Evolutionary conservation across 2,113 vertebrate species (phyloP).

Genomic region (Phrynocephalus versicolor): DNA sequence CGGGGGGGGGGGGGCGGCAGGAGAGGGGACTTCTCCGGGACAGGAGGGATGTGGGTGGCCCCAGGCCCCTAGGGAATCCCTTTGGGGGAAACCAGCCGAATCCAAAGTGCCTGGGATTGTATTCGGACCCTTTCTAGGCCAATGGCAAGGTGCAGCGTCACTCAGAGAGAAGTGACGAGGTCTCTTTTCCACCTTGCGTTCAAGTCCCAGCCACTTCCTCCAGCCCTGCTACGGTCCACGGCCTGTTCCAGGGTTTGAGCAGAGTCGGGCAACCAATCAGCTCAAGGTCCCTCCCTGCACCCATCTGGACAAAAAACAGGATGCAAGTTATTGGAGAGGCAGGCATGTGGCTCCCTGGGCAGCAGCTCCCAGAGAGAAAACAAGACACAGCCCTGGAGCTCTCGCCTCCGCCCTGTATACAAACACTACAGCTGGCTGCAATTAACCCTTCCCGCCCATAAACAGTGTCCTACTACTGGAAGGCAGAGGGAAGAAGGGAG

Average conservation of each 20-base stretch:
- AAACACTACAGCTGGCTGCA: background rate
- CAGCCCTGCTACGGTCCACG: background rate
- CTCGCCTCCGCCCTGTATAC: background rate
- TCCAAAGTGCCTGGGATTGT: no score
- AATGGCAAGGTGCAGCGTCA: no score
- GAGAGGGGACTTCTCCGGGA: background rate
- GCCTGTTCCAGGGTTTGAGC: background rate
- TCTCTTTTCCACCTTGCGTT: background rate
- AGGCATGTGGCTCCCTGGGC: background rate
- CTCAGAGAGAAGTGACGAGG: background rate
- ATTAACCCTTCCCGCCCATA: background rate
- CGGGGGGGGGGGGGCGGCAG: background rate
- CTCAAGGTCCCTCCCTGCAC: background rate
- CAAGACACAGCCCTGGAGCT: background rate
- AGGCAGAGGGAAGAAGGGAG: no score
- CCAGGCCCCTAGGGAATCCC: background rate
- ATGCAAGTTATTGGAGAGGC: background rate
- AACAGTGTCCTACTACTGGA: background rate
- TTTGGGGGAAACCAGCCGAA: no score
- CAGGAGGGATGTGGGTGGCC: background rate
- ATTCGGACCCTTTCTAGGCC: background rate
- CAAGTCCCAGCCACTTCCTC: background rate
- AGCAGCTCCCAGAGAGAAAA: background rate
- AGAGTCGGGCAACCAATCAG: background rate
- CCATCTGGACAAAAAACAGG: background rate